Conservation (phyloP, 2,888 invertebrate species). For the Drosophila meridiana region DNA sequence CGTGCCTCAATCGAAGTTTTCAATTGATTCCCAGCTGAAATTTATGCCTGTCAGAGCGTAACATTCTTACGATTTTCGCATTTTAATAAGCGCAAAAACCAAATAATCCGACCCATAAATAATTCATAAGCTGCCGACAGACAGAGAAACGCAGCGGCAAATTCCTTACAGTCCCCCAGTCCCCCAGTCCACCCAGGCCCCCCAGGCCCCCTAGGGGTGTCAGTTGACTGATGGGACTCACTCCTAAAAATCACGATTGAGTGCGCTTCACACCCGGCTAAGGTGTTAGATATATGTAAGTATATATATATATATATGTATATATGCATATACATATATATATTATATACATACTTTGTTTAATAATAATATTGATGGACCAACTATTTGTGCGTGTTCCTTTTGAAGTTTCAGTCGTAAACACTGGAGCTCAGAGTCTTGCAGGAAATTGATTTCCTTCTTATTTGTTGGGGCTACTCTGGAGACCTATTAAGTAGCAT, state of each 20-base stretch:
- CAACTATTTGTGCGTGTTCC: not conserved
- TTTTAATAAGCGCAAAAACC: constrained; percentile 35
- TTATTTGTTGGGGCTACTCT: not conserved
- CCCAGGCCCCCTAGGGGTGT: not conserved
- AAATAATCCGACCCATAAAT: constrained; percentile 54
- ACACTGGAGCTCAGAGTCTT: constrained; percentile 5
- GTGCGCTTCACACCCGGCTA: not conserved
- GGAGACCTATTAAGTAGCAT: constrained; percentile 8
- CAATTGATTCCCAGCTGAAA: constrained; percentile 12
- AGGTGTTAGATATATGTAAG: not conserved
- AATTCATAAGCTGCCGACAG: constrained; percentile 51
- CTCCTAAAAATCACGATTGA: constrained; percentile 7
- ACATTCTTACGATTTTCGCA: constrained; percentile 23
- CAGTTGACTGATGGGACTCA: constrained; percentile 22
- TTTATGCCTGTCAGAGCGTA: constrained; percentile 18
- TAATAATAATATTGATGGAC: not conserved
- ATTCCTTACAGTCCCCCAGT: not conserved
- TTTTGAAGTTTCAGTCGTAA: constrained; percentile 11
- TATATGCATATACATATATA: not conserved
- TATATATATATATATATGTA: not conserved
- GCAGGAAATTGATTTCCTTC: constrained; percentile 28
- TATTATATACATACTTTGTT: not conserved
- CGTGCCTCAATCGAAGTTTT: constrained; percentile 12
- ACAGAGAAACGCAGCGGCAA: constrained; percentile 4
- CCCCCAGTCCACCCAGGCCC: not conserved